These are phyloP conservation scores for Tupaia chinensis DNA, from an alignment of 2,113 vertebrate species.

Conservation along the genomic window DNA sequence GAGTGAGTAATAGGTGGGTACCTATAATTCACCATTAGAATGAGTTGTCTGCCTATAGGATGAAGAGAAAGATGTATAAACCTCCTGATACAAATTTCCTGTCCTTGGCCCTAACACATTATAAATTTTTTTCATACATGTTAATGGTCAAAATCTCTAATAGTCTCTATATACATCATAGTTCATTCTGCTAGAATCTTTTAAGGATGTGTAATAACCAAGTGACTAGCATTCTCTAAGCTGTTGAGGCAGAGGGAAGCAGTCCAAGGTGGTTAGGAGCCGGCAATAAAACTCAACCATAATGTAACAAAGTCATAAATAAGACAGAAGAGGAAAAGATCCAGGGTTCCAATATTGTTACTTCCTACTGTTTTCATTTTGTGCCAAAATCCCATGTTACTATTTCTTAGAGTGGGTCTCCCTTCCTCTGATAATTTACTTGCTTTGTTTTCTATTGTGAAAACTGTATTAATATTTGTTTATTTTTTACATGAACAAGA, in stretches of 20 bases:
- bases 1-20: too few species aligned
- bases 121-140: not conserved
- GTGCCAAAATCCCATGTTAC: not conserved
- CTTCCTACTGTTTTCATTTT: constrained; percentile 17
- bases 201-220: constrained; percentile 1
- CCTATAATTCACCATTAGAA: not conserved
- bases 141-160: not conserved
- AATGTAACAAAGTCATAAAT: not conserved
- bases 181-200: not conserved
- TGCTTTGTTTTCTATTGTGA: not conserved
- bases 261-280: not conserved
- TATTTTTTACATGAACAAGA: too few species aligned
- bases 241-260: not conserved
- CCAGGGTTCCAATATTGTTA: not conserved
- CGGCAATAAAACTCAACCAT: not conserved
- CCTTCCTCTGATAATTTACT: constrained; percentile 11
- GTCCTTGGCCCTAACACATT: not conserved
- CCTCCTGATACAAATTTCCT: not conserved
- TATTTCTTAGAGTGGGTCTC: not conserved
- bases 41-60: not conserved
- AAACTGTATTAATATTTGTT: too few species aligned
- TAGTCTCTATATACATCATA: not conserved
- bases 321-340: not conserved
- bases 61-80: not conserved
- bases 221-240: not conserved